Conservation (phyloP, 2,797 vertebrate genomes). For the Denticeps clupeoides region DNA sequence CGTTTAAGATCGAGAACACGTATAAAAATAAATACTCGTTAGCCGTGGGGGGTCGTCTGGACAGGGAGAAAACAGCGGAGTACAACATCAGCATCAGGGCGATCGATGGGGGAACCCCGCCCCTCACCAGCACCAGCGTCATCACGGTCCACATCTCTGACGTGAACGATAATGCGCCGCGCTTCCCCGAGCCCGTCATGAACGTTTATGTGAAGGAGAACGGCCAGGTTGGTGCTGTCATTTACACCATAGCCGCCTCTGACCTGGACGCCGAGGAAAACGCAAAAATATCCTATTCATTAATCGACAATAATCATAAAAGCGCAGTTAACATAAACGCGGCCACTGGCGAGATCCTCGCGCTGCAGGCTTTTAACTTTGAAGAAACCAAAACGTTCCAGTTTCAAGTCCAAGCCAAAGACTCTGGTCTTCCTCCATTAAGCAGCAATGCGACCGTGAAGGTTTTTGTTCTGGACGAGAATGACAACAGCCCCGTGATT, state of each 20-base stretch:
- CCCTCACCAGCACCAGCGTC: constrained; percentile 59
- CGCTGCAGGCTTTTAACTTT: constrained; percentile 27
- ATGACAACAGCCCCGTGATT: no score
- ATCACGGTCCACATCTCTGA: constrained; percentile 68
- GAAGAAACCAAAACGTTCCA: constrained; percentile 23
- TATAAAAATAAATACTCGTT: constrained; percentile 64
- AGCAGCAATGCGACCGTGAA: no score
- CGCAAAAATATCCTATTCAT: constrained; percentile 58
- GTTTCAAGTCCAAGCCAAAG: constrained; percentile 16
- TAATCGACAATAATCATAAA: constrained; percentile 51
- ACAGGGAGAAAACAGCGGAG: constrained; percentile 58
- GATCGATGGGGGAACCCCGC: constrained; percentile 63
- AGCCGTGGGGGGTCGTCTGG: constrained; percentile 63
- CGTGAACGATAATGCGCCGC: constrained; percentile 72
- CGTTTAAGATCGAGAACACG: constrained; percentile 8
- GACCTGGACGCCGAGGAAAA: constrained; percentile 64
- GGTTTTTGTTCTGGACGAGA: no score
- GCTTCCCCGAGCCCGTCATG: constrained; percentile 58
- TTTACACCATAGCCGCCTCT: constrained; percentile 56
- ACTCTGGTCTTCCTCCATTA: no score
- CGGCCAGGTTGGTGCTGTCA: constrained; percentile 48
- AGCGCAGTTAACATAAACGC: constrained; percentile 49
- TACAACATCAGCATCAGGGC: constrained; percentile 72
- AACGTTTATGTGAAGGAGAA: constrained; percentile 73
- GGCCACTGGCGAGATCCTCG: constrained; percentile 41